Evolutionary conservation across 1,140 invertebrate species (phyloP).

Genomic region (Fopius arisanus): DNA sequence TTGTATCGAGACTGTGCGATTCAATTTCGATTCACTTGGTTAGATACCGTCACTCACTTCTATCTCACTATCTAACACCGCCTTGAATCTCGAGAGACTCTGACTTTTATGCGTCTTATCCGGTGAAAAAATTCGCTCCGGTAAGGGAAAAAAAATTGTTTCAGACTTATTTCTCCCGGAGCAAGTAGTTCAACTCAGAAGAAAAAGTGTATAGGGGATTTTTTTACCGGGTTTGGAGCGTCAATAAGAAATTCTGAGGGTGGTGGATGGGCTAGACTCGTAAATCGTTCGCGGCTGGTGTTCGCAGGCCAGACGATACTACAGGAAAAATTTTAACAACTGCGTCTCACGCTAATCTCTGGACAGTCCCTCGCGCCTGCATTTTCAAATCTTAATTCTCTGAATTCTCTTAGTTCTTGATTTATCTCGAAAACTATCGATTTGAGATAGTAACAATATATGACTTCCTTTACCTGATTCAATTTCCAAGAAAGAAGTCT

Average conservation of each 20-base stretch:
- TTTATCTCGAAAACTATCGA: too few species aligned
- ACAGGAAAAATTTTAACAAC: neutral
- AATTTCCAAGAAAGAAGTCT: too few species aligned
- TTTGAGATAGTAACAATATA: too few species aligned
- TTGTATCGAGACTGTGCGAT: constrained; percentile 24
- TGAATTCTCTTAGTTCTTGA: too few species aligned
- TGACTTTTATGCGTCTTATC: neutral
- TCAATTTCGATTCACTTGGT: constrained; percentile 23
- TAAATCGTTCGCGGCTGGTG: constrained; percentile 11
- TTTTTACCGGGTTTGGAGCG: neutral
- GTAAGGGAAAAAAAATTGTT: neutral
- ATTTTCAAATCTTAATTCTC: neutral
- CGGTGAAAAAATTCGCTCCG: neutral
- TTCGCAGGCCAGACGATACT: constrained; percentile 3
- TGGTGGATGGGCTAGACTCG: constrained; percentile 5
- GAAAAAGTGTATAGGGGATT: neutral
- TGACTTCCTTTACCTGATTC: too few species aligned
- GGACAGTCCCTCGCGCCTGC: neutral
- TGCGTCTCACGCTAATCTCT: neutral
- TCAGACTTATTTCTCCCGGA: neutral
- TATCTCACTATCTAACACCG: constrained; percentile 11
- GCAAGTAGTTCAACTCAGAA: neutral
- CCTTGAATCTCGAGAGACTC: neutral
- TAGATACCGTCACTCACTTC: constrained; percentile 19
- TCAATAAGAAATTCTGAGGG: constrained; percentile 15